Conservation (phyloP, 2,797 vertebrate species). For the Acipenser oxyrinchus region DNA sequence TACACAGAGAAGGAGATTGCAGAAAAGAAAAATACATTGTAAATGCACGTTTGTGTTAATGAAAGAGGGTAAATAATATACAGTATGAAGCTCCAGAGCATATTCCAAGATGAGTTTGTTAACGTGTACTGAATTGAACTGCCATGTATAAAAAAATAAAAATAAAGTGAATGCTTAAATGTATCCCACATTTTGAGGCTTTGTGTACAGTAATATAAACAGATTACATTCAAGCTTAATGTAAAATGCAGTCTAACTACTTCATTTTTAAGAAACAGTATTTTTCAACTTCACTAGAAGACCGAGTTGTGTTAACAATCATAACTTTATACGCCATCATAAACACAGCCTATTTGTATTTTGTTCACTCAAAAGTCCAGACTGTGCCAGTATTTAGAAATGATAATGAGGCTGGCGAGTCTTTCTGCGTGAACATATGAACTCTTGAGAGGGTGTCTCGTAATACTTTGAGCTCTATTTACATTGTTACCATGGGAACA, state of each 20-base stretch:
- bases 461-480: slow-evolving; percentile 25
- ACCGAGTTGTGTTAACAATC: not conserved
- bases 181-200: not conserved
- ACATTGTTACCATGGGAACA: slow-evolving; percentile 30
- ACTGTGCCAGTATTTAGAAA: not conserved
- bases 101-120: too few relatives aligned
- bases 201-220: not conserved
- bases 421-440: slow-evolving; percentile 23
- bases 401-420: slow-evolving; percentile 26
- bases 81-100: too few relatives aligned
- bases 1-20: too few relatives aligned
- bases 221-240: too few relatives aligned
- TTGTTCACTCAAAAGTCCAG: slow-evolving; percentile 1
- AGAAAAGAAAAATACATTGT: too few relatives aligned
- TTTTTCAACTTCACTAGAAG: not conserved
- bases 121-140: not conserved
- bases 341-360: not conserved
- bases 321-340: not conserved
- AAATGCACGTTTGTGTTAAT: too few relatives aligned
- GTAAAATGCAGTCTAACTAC: not conserved
- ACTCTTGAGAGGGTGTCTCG: not conserved
- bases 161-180: not conserved
- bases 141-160: not conserved
- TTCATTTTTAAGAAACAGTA: not conserved
- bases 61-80: too few relatives aligned